A percentile compares a stretch with the other conserved stretches of the same genome.
Evolutionary conservation across 2,888 invertebrate genomes (phyloP).

Genomic region (Oithona nana): DNA sequence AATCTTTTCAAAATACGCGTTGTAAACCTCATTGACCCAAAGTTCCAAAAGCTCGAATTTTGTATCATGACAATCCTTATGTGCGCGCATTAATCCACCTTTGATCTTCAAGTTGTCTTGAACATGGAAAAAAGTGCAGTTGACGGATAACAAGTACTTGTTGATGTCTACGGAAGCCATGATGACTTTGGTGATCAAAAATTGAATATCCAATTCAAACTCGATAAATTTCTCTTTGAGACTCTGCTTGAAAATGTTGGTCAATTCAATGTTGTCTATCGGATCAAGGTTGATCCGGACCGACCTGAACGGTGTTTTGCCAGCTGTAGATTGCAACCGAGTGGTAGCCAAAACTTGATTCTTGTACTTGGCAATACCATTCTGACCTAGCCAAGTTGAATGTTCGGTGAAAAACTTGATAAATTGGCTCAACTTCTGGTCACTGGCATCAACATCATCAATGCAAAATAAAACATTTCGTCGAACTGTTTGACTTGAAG

Average conservation of each 20-base stretch:
- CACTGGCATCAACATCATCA: constrained; percentile 2
- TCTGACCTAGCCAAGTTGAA: not conserved
- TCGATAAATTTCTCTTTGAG: not conserved
- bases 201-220: constrained; percentile 6
- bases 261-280: not conserved
- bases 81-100: not conserved
- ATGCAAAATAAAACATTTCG: not conserved
- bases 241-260: not conserved
- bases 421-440: not conserved
- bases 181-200: constrained; percentile 1
- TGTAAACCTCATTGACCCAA: constrained; percentile 10
- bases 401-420: not conserved
- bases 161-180: not conserved
- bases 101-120: not conserved
- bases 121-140: not conserved
- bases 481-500: too few species aligned
- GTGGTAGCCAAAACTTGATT: not conserved
- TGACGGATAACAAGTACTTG: not conserved
- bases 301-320: not conserved
- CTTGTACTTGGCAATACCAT: not conserved
- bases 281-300: not conserved
- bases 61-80: constrained; percentile 14
- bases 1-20: not conserved
- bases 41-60: not conserved
- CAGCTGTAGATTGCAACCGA: not conserved